Percentiles rank a stretch among this genome's conserved stretches.
Conservation (phyloP, 2,113 vertebrate genomes). For the Phoxinus phoxinus region DNA sequence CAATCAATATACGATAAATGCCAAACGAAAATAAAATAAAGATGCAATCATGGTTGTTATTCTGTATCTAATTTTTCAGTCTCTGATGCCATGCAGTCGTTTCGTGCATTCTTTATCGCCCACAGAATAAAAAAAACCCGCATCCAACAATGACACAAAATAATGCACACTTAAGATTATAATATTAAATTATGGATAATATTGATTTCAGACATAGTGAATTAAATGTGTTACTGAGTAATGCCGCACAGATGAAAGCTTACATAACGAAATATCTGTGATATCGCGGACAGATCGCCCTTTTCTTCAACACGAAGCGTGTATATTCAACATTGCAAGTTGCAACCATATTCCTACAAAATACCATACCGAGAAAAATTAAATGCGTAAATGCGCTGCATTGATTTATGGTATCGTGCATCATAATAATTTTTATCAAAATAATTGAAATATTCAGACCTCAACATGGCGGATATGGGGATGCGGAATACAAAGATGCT, state of each 20-base stretch:
- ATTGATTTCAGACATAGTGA: neutral
- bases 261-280: constrained; percentile 36
- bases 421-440: neutral
- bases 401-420: neutral
- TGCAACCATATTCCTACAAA: neutral
- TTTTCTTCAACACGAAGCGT: neutral
- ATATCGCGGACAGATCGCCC: neutral
- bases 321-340: neutral
- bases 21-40: neutral
- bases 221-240: neutral
- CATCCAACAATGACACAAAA: neutral
- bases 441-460: constrained; percentile 5
- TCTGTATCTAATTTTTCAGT: neutral
- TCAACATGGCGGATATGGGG: constrained; percentile 43
- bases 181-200: neutral
- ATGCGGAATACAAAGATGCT: constrained; percentile 28
- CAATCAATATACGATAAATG: neutral
- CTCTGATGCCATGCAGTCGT: neutral
- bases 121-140: neutral
- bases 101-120: neutral
- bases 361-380: neutral
- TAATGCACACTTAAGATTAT: neutral
- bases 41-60: neutral
- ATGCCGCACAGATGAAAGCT: constrained; percentile 15
- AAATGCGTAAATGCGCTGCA: neutral